Conservation (phyloP, 2,797 vertebrate genomes). For the Phoxinus dragarum region DNA sequence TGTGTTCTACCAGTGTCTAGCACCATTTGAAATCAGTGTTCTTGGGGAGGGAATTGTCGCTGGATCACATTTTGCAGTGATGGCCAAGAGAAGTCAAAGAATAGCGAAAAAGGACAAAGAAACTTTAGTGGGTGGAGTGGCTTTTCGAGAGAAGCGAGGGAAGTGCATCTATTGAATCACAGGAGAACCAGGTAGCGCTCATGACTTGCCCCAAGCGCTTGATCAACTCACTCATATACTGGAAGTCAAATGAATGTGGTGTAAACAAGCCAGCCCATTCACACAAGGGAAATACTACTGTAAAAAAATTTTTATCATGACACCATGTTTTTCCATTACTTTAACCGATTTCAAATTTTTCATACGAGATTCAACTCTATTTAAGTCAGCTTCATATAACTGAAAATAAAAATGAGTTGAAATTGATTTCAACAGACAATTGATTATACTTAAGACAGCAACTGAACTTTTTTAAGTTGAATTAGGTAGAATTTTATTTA, state of each 20-base stretch:
- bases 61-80: neutral
- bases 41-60: conserved; percentile 87
- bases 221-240: neutral
- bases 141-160: neutral
- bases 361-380: neutral
- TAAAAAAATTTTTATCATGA: neutral
- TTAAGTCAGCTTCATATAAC: neutral
- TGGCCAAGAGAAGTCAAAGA: neutral
- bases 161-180: conserved; percentile 1
- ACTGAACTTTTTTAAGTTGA: neutral
- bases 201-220: neutral
- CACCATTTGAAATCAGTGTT: conserved; percentile 99
- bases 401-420: neutral
- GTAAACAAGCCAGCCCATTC: neutral
- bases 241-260: conserved; percentile 3
- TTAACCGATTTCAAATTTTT: neutral
- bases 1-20: conserved; percentile 94
- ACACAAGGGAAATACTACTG: neutral
- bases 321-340: neutral
- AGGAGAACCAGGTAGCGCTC: neutral
- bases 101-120: neutral
- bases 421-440: neutral
- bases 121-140: neutral
- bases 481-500: neutral
- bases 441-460: neutral